These are phyloP conservation scores for Drosophila paramelanica DNA, from an alignment of 2,888 invertebrate species.

Conservation along the genomic window DNA sequence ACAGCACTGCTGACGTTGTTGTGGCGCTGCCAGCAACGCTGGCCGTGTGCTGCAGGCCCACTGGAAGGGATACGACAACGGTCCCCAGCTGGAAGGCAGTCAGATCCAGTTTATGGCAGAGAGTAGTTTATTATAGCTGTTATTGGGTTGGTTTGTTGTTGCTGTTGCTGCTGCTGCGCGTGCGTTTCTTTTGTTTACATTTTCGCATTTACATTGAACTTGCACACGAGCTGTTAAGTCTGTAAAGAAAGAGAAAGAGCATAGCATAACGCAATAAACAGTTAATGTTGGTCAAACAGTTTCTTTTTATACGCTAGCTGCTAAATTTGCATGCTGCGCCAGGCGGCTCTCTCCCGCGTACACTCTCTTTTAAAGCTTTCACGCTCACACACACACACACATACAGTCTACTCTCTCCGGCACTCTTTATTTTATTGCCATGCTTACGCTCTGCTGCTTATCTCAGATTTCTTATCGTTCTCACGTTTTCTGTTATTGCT, in stretches of 20 bases:
- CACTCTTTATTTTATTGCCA: constrained; percentile 19
- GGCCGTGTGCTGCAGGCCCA: constrained; percentile 55
- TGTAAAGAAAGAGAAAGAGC: constrained; percentile 27
- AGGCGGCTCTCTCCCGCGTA: constrained; percentile 3
- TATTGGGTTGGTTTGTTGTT: constrained; percentile 42
- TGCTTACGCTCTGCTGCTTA: constrained; percentile 65
- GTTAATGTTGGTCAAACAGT: constrained; percentile 11
- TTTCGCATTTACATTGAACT: constrained; percentile 61
- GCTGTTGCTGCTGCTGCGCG: constrained; percentile 60
- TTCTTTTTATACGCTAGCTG: constrained; percentile 1
- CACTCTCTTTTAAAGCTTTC: not conserved
- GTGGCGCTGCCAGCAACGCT: constrained; percentile 43
- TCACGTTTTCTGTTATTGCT: constrained; percentile 59
- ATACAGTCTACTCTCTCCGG: constrained; percentile 3
- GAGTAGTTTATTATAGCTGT: constrained; percentile 28
- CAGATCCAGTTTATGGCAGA: constrained; percentile 62
- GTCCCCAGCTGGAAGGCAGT: constrained; percentile 57
- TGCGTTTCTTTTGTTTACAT: constrained; percentile 78
- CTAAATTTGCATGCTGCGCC: constrained; percentile 10
- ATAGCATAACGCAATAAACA: constrained; percentile 1
- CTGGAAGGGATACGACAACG: constrained; percentile 50
- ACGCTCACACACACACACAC: constrained; percentile 1
- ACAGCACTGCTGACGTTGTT: constrained; percentile 73
- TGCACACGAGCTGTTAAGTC: constrained; percentile 49
- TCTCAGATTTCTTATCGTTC: constrained; percentile 71